Percentiles rank a stretch among this genome's conserved stretches.
These are phyloP conservation scores for Paracentrotus lividus DNA, from an alignment of 53 echinoderm and acorn worm genomes.

Conservation along the genomic window DNA sequence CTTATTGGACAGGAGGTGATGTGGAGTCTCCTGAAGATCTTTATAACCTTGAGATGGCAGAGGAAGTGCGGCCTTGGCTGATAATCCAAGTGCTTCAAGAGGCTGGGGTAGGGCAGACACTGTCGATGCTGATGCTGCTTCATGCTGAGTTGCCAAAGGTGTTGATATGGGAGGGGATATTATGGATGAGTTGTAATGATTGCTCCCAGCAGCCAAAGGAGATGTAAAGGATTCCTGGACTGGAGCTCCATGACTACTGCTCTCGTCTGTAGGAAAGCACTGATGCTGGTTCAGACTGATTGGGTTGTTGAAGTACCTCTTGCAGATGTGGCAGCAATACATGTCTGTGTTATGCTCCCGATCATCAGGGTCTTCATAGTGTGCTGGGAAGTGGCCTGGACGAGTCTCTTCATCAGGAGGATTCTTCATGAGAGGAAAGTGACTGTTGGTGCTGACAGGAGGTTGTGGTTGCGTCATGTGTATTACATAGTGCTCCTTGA, in stretches of 20 bases:
- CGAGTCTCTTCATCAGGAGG: neutral
- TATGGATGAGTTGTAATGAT: constrained; percentile 46
- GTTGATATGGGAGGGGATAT: neutral
- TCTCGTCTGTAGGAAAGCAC: constrained; percentile 61
- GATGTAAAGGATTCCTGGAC: neutral
- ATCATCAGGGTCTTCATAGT: constrained; percentile 32
- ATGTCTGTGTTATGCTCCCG: constrained; percentile 46
- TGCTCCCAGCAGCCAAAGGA: neutral
- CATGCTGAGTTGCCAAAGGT: constrained; percentile 7
- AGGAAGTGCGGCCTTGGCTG: constrained; percentile 35
- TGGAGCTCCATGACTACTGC: neutral
- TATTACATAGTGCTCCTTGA: constrained; percentile 39
- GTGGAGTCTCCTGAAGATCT: constrained; percentile 34
- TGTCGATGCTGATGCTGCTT: neutral
- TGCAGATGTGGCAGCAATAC: constrained; percentile 58
- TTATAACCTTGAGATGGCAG: neutral
- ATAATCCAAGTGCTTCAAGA: constrained; percentile 61
- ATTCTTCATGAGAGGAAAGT: constrained; percentile 57
- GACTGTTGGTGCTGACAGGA: constrained; percentile 20
- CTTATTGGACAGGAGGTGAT: neutral
- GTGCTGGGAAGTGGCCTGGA: neutral
- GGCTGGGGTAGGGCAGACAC: constrained; percentile 47
- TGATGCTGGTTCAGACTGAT: constrained; percentile 67
- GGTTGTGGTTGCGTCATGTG: constrained; percentile 12
- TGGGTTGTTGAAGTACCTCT: constrained; percentile 57